phyloP scores from a whole-genome alignment of 2,113 vertebrate species.

The Atherinomorus stipes region DNA sequence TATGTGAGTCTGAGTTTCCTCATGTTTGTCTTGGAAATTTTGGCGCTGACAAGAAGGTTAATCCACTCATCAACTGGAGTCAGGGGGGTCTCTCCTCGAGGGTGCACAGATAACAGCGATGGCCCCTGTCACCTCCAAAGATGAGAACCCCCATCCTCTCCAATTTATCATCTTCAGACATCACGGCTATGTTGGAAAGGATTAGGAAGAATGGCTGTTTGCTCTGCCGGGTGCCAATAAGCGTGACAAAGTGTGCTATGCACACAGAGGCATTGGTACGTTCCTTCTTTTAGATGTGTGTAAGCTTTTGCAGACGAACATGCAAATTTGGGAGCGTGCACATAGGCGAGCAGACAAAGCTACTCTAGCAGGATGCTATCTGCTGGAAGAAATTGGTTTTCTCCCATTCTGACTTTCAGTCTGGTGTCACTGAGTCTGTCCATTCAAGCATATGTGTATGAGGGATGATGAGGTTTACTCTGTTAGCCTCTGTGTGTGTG shows the following conservation, averaged over 20 bases:
- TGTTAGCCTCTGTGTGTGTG: slow-evolving; percentile 1
- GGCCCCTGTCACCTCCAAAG: slow-evolving; percentile 49
- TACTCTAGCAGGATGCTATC: slow-evolving; percentile 26
- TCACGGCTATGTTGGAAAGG: slow-evolving; percentile 37
- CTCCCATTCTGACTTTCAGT: slow-evolving; percentile 11
- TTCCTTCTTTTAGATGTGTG: background rate
- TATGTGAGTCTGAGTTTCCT: slow-evolving; percentile 34
- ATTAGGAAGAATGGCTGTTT: slow-evolving; percentile 51
- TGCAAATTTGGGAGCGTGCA: background rate
- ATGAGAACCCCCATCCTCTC: background rate
- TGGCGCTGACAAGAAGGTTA: slow-evolving; percentile 62
- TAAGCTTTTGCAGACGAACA: background rate
- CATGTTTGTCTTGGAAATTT: slow-evolving; percentile 52
- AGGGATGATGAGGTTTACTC: background rate
- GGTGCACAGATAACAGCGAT: slow-evolving; percentile 31
- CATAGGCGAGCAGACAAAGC: background rate
- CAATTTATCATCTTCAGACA: slow-evolving; percentile 51
- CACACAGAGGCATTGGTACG: slow-evolving; percentile 7
- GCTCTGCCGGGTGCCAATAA: slow-evolving; percentile 54
- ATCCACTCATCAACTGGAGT: slow-evolving; percentile 64
- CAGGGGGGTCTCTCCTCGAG: slow-evolving; percentile 44
- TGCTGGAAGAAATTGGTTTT: slow-evolving; percentile 46
- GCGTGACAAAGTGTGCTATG: slow-evolving; percentile 40
- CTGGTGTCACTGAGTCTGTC: slow-evolving; percentile 11
- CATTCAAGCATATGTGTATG: slow-evolving; percentile 20